Evolutionary conservation across 1,140 invertebrate genomes (phyloP).

Genomic region (Brachionus manjavacas): DNA sequence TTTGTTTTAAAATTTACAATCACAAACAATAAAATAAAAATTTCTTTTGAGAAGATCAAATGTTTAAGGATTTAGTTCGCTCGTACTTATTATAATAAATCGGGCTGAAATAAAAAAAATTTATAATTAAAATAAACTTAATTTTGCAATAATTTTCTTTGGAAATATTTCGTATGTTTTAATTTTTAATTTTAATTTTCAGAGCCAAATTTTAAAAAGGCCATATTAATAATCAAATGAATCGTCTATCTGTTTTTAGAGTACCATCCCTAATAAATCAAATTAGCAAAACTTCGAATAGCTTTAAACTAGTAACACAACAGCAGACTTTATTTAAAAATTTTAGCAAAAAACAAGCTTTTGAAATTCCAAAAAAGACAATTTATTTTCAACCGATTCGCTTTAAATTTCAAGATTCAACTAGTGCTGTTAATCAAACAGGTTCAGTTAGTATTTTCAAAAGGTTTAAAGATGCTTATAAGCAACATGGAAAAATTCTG

Average conservation of each 20-base stretch:
- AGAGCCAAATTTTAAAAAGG: neutral
- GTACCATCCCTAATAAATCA: neutral
- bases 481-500: constrained; percentile 37
- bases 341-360: neutral
- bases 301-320: neutral
- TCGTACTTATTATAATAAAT: no score
- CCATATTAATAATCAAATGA: neutral
- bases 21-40: no score
- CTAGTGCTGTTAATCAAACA: neutral
- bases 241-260: neutral
- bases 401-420: neutral
- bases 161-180: neutral
- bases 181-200: neutral
- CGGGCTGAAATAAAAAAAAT: neutral
- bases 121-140: neutral
- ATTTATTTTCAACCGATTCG: neutral
- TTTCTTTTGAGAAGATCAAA: no score
- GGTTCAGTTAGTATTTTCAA: constrained; percentile 27
- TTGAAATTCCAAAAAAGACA: neutral
- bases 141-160: neutral
- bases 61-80: no score
- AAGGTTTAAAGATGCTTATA: constrained; percentile 40
- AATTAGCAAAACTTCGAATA: neutral
- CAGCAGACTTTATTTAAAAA: neutral
- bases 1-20: no score